phyloP scores from a whole-genome alignment of 2,888 invertebrate species.

The Pristionchus entomophagus region DNA sequence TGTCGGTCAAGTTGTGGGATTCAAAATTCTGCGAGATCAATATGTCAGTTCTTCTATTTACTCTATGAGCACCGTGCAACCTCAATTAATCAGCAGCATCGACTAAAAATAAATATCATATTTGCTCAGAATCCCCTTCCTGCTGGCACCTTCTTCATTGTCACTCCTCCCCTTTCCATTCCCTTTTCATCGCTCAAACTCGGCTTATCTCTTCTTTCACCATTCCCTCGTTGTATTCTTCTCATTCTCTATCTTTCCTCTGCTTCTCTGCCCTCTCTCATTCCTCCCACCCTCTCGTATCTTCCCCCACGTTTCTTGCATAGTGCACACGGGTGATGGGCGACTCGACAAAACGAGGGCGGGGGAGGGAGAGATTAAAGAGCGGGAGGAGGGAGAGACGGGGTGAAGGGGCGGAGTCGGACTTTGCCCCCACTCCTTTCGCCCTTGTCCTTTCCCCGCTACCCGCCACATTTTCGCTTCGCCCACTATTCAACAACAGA shows the following conservation, averaged over 20 bases:
- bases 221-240: neutral
- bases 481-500: neutral
- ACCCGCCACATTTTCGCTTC: no score
- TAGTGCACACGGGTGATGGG: neutral
- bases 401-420: conserved; percentile 2
- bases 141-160: no score
- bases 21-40: no score
- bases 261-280: neutral
- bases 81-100: no score
- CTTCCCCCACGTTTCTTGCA: conserved; percentile 3
- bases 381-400: neutral
- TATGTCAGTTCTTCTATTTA: no score
- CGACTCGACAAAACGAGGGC: neutral
- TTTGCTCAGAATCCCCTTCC: no score
- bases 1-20: no score
- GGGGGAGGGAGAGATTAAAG: neutral
- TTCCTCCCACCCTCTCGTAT: neutral
- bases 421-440: neutral
- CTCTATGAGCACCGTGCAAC: no score
- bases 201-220: neutral
- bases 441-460: no score
- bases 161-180: neutral
- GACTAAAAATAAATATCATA: no score
- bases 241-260: neutral
- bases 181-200: neutral